Conservation (phyloP, 1,140 invertebrate genomes). For the Lepidurus apus region DNA sequence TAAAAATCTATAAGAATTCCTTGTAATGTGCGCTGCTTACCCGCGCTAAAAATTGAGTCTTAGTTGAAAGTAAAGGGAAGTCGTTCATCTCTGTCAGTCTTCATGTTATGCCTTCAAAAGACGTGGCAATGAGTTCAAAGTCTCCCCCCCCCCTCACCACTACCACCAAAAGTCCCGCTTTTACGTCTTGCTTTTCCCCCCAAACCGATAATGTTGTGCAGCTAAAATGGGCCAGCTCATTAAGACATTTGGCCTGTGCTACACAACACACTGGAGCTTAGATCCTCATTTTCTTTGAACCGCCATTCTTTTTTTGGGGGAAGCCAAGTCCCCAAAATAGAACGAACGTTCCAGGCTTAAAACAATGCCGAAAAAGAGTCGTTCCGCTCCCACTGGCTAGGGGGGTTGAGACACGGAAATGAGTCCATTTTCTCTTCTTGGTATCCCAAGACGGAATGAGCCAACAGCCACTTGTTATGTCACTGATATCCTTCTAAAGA, state of each 20-base stretch:
- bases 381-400: no score
- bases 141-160: neutral
- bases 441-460: neutral
- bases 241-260: constrained; percentile 19
- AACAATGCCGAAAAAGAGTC: neutral
- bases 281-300: neutral
- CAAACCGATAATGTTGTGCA: constrained; percentile 18
- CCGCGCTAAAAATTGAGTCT: neutral
- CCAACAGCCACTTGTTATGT: constrained; percentile 5
- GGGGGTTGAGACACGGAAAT: no score
- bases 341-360: neutral
- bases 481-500: neutral
- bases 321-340: neutral
- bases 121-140: constrained; percentile 9
- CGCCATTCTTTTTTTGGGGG: neutral
- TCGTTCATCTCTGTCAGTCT: constrained; percentile 14
- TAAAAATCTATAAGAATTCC: neutral
- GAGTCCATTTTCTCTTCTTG: neutral
- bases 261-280: neutral
- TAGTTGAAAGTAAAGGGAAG: neutral
- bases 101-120: constrained; percentile 8
- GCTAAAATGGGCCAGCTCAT: constrained; percentile 13
- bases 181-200: constrained; percentile 14
- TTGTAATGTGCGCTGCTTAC: neutral
- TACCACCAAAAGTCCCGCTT: neutral